Conservation (phyloP, 2,888 invertebrate genomes). For the Dinocampus coccinellae region DNA sequence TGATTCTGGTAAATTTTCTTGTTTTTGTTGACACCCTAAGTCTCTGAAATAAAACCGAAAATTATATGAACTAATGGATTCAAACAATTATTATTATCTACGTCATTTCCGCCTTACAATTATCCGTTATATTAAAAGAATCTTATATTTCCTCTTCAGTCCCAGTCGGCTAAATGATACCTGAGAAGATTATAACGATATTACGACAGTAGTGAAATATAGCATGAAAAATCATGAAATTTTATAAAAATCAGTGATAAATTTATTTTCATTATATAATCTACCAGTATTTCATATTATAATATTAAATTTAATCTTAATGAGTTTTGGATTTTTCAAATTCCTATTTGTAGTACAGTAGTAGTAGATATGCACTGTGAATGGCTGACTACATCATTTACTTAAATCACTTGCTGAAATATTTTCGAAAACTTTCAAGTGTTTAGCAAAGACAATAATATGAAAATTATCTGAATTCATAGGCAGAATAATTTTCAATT, state of each 20-base stretch:
- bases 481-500: constrained; percentile 8
- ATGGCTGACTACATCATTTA: constrained; percentile 32
- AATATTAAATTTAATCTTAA: no score
- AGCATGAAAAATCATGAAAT: background rate
- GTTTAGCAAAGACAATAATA: constrained; percentile 14
- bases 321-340: no score
- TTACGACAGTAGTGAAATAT: background rate
- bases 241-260: background rate
- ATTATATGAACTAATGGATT: constrained; percentile 20
- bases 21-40: no score
- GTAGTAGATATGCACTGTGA: no score
- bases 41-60: background rate
- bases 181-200: constrained; percentile 15
- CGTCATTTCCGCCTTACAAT: background rate
- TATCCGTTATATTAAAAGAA: background rate
- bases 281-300: background rate
- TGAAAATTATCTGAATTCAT: constrained; percentile 25
- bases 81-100: no score
- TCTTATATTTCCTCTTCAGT: background rate
- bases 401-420: constrained; percentile 40
- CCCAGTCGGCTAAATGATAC: background rate
- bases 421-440: constrained; percentile 16
- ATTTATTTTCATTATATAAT: background rate
- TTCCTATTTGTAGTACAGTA: no score
- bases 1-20: background rate